Evolutionary conservation across 1,140 invertebrate species (phyloP).

Genomic region (Melanaphis sacchari): DNA sequence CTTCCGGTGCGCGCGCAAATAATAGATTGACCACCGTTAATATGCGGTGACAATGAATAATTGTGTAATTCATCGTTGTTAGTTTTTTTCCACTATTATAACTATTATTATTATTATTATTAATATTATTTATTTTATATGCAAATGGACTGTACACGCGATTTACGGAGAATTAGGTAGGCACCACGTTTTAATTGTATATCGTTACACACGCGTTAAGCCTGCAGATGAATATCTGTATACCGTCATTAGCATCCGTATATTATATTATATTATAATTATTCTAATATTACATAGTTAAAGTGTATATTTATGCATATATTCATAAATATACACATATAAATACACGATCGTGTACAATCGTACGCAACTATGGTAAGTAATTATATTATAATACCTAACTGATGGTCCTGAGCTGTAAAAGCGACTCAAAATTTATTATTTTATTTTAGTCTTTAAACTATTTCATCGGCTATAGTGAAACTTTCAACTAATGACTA

Average conservation of each 20-base stretch:
- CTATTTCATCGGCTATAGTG: background rate
- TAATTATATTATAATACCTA: background rate
- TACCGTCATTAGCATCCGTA: background rate
- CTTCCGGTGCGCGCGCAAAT: constrained; percentile 8
- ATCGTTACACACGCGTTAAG: background rate
- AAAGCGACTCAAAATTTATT: background rate
- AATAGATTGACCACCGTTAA: constrained; percentile 1
- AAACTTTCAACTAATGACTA: no score
- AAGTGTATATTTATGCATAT: background rate
- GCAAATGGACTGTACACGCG: constrained; percentile 12
- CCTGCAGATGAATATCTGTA: constrained; percentile 14
- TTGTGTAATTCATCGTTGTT: constrained; percentile 4
- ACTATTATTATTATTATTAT: no score
- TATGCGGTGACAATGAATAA: constrained; percentile 38
- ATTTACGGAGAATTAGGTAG: background rate
- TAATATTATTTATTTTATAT: constrained; percentile 20
- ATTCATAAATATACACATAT: no score
- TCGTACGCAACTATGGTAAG: background rate
- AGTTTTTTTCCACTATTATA: background rate
- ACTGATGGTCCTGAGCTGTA: background rate
- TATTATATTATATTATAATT: background rate
- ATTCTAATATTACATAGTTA: background rate
- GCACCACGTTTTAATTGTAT: background rate
- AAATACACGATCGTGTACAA: no score
- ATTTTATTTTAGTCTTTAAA: no score